phyloP scores from a whole-genome alignment of 2,113 vertebrate genomes.

The Poeciliopsis turrubarensis region DNA sequence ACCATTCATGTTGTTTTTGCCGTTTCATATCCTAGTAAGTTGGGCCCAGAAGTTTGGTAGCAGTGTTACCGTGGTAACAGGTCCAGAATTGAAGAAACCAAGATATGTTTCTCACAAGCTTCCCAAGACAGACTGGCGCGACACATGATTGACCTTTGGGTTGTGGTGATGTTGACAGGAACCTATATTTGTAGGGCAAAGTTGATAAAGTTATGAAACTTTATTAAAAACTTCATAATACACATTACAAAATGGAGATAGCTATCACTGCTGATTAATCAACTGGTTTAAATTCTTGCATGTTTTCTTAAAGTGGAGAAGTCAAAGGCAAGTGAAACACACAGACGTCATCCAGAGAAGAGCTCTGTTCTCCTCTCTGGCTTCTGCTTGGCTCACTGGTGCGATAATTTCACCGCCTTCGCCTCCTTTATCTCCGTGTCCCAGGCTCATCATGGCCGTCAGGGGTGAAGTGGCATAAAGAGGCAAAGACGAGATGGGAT shows the following conservation, averaged over 20 bases:
- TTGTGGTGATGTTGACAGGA: too few species aligned
- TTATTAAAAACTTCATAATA: neutral
- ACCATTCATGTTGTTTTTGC: too few species aligned
- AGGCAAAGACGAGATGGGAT: conserved; percentile 58
- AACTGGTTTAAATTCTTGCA: neutral
- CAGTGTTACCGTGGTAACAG: too few species aligned
- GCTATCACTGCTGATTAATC: neutral
- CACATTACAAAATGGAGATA: neutral
- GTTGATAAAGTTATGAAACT: neutral
- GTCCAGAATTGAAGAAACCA: too few species aligned
- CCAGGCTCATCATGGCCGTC: conserved; percentile 29
- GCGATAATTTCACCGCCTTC: conserved; percentile 23
- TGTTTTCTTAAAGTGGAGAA: neutral
- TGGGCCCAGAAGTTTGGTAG: too few species aligned
- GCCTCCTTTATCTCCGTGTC: conserved; percentile 36
- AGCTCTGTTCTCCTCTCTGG: neutral
- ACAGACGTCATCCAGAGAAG: neutral
- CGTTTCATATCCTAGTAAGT: too few species aligned
- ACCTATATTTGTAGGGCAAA: too few species aligned
- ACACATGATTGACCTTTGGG: too few species aligned
- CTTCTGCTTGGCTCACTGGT: conserved; percentile 26
- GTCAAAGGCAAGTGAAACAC: neutral
- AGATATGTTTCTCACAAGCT: too few species aligned
- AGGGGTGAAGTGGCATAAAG: conserved; percentile 45
- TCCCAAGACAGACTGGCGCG: too few species aligned